Evolutionary conservation across 2,113 vertebrate species (phyloP).

Genomic region (Pyrgilauda ruficollis): DNA sequence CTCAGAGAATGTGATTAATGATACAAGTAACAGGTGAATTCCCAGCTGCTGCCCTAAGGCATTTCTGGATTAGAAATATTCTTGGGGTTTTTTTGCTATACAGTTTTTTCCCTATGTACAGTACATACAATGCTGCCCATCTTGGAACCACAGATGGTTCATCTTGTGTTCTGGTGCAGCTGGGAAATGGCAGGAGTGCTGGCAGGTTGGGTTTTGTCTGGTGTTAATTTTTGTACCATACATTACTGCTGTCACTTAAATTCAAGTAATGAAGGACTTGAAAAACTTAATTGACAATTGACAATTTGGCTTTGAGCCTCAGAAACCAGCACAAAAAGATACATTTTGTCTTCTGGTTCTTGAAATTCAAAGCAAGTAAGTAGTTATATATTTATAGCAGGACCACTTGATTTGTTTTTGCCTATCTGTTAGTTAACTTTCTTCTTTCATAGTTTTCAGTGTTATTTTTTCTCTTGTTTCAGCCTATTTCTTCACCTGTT

Average conservation of each 20-base stretch:
- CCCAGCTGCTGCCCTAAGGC: background rate
- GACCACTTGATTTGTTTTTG: background rate
- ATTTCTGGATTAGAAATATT: background rate
- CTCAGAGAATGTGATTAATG: background rate
- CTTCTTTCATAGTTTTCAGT: background rate
- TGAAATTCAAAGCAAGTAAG: background rate
- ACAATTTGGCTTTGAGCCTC: background rate
- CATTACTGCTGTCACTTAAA: background rate
- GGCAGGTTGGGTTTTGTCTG: background rate
- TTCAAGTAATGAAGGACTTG: background rate
- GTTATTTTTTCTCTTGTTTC: background rate
- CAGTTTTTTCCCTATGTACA: background rate
- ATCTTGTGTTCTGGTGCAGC: background rate
- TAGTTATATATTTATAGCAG: background rate
- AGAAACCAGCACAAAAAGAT: background rate
- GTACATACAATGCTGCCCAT: background rate
- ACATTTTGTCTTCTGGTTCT: background rate
- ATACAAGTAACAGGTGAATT: background rate
- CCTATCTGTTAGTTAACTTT: background rate
- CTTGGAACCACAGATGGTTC: background rate
- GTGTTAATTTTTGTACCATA: background rate
- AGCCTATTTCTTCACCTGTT: background rate
- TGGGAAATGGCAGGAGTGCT: background rate
- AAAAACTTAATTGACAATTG: background rate
- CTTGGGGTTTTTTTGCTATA: rapidly evolving